A percentile compares a stretch with the other conserved stretches of the same genome.
Evolutionary conservation across 2,888 invertebrate species (phyloP).

Genomic region (Callosobruchus maculatus): DNA sequence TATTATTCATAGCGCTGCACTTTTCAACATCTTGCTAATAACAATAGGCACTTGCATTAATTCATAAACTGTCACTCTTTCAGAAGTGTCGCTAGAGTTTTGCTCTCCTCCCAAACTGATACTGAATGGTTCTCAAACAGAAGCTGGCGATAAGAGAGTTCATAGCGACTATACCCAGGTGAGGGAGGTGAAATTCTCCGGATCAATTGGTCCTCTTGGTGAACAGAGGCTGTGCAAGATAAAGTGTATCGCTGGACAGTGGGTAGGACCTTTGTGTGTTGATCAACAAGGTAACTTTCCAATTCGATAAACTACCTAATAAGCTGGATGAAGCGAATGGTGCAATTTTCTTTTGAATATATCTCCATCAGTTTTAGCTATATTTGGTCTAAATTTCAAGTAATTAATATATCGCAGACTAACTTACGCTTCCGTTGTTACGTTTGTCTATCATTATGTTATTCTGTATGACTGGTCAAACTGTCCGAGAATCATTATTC

Average conservation of each 20-base stretch:
- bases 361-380: too few relatives aligned
- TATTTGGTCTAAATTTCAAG: too few relatives aligned
- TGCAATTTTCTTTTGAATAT: neutral
- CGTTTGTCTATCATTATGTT: too few relatives aligned
- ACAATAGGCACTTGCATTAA: neutral
- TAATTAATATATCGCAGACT: too few relatives aligned
- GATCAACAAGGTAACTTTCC: constrained; percentile 62
- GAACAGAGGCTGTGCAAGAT: constrained; percentile 76
- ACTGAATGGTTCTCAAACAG: constrained; percentile 48
- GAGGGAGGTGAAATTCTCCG: constrained; percentile 68
- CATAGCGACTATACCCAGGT: constrained; percentile 47
- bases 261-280: constrained; percentile 80
- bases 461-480: too few relatives aligned
- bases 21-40: neutral
- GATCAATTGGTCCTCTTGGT: constrained; percentile 69
- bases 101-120: constrained; percentile 49
- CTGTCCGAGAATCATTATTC: too few relatives aligned
- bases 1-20: neutral
- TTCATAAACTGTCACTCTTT: neutral
- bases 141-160: constrained; percentile 41
- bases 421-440: too few relatives aligned
- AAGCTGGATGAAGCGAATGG: too few relatives aligned
- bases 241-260: constrained; percentile 79
- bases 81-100: constrained; percentile 44
- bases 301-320: neutral